Evolutionary conservation across 2,797 vertebrate species (phyloP), one percentile per base, ranked within the genome.

Genomic region (Pelochelys cantorii): DNA sequence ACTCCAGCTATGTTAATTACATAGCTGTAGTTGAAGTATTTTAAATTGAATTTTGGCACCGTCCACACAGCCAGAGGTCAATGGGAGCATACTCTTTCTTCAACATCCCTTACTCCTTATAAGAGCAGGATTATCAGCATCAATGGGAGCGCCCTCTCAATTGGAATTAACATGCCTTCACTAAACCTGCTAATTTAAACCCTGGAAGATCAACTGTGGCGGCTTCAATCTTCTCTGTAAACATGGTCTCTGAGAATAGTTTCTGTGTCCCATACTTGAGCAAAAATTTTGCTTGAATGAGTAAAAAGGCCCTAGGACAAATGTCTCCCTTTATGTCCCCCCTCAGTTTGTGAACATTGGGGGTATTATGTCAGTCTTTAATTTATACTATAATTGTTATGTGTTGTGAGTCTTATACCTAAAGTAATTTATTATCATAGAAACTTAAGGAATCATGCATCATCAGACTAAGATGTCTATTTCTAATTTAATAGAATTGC

Each of bases 401-500:
- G 91, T 54, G n/a, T 94, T 97, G 97, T 92, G 89, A 94, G 94
- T 79, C n/a, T 93, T 94, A 96, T 95, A 98, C 97, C 97, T 97
- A 96, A 96, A 95, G 95, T 95, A 96, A 95, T 97, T 96, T 97
- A 97, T 97, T 96, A 97, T 56, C 93, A 93, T 94, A 94, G 96
- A 92, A 96, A 91, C 90, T 97, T 78, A 91, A 97, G 94, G 97
- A 95, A 97, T 97, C 96, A 96, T 97, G 95, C 83, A 83, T 91
- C 93, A 97, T 97, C 52, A 52, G 90, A 91, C 91, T 97, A 97
- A 97, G 42, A 92, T 88, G 93, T 95, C 95, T 96, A 92, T 90
- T 97, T 95, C 95, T 97, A 96, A 97, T 96, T 96, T 97, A 97
- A 96, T 92, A 95, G 95, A 97, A 93, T 94, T 96, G 95, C 91